These are phyloP conservation scores for Butorides virescens DNA, from an alignment of 2,113 vertebrate genomes.

Conservation along the genomic window DNA sequence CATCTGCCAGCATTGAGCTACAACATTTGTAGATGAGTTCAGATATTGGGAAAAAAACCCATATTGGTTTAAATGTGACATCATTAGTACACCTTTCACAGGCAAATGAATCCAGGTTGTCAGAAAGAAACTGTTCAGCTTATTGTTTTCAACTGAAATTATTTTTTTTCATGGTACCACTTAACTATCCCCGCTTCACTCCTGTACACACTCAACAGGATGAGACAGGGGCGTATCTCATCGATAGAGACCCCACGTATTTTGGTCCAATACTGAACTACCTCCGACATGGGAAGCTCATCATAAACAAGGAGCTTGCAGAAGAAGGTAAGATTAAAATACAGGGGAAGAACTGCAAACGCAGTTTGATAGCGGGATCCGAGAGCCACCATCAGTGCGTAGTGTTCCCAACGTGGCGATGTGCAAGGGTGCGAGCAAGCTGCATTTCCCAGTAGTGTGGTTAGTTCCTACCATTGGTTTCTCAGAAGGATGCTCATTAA, in stretches of 20 bases:
- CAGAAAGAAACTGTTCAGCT: background rate
- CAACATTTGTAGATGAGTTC: background rate
- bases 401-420: rapidly evolving
- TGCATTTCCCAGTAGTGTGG: background rate
- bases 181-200: background rate
- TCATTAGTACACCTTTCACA: background rate
- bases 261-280: slow-evolving; percentile 99
- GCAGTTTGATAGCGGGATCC: background rate
- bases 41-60: background rate
- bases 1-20: background rate
- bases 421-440: background rate
- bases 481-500: background rate
- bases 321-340: slow-evolving; percentile 87
- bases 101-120: background rate
- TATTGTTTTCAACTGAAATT: background rate
- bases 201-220: slow-evolving; percentile 76
- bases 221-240: slow-evolving; percentile 95
- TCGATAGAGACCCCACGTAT: slow-evolving; percentile 97
- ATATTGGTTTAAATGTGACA: rapidly evolving
- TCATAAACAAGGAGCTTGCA: slow-evolving; percentile 96
- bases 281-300: slow-evolving; percentile 97
- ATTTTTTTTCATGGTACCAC: background rate
- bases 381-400: rapidly evolving
- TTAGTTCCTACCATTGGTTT: background rate
- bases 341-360: background rate